Base-by-base conservation (phyloP, 2,113 vertebrate species). In the Ailuropoda melanoleuca region DNA sequence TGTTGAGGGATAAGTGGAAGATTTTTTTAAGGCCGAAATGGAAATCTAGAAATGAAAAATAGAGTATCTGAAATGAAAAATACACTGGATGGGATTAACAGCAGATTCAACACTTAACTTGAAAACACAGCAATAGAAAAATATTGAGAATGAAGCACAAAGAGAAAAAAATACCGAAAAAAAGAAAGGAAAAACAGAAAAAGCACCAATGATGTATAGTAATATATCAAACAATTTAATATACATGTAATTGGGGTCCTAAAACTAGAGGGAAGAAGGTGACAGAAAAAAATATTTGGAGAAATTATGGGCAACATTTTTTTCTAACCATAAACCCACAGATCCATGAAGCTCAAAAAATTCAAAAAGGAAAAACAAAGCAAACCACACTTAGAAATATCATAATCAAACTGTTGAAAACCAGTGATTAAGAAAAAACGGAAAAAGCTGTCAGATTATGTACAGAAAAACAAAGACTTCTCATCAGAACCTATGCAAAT, bases 1-100 rank as follows among this genome's bases (percentile, higher is more conserved):
- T 95, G 26, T 24, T 83, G 56, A 72, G 37, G n/a, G 23, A 31
- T 19, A 64, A 82, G 31, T 24, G 34, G 0, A 88, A 78, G 43
- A 60, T 53, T 89, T 83, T 74, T 88, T 70, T 83, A 60, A 88
- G 29, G 60, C 17, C 8, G n/a, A 88, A 92, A 48, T 37, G 48
- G 39, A 77, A 88, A 8, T 21, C 39, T 62, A 68, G 39, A 95
- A 95, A 70, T 97, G 7, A 94, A 96, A 87, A 95, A 86, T 48
- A 85, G 11, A 95, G 39, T 7, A 34, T 68, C 50, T 68, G 39
- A 87, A 87, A 87, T 87, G 19, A 68, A 88, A 82, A 94, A 68
- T 53, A 88, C 15, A 95, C 9, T 77, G 55, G 18, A 46, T 77
- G 8, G 80, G 31, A 89, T 34, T 72, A 21, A 88, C 48, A 92